Conservation (phyloP, 2,888 invertebrate species). For the Metallyticus violacea region DNA sequence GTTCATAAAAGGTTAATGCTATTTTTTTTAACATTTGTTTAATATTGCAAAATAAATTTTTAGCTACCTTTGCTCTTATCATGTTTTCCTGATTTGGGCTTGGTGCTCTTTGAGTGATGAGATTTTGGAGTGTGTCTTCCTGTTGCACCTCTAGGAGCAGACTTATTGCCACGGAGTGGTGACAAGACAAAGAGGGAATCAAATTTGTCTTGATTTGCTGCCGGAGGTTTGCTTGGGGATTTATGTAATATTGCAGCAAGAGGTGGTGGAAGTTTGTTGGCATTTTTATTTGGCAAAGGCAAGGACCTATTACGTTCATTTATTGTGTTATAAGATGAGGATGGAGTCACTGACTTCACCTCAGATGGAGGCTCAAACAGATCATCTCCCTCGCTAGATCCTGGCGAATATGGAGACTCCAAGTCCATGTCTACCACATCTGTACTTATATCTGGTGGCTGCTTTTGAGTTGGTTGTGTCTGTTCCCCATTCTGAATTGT, state of each 20-base stretch:
- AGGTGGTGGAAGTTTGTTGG: slow-evolving; percentile 10
- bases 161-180: slow-evolving; percentile 17
- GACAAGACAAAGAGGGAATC: slow-evolving; percentile 30
- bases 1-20: no score
- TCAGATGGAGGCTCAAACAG: slow-evolving; percentile 74
- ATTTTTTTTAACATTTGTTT: no score
- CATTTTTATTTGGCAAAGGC: slow-evolving; percentile 34
- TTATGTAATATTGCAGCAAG: slow-evolving; percentile 15
- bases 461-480: slow-evolving; percentile 35
- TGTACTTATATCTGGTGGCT: slow-evolving; percentile 41
- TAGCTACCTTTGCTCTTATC: slow-evolving; percentile 22
- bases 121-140: background rate
- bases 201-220: slow-evolving; percentile 27
- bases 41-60: no score
- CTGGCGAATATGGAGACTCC: slow-evolving; percentile 85
- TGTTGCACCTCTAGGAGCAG: background rate
- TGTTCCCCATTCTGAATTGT: slow-evolving; percentile 33
- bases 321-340: slow-evolving; percentile 36
- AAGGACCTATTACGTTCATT: slow-evolving; percentile 28
- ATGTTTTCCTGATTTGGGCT: slow-evolving; percentile 37
- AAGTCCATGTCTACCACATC: slow-evolving; percentile 65
- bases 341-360: slow-evolving; percentile 32
- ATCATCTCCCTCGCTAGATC: slow-evolving; percentile 85
- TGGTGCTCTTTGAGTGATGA: slow-evolving; percentile 38
- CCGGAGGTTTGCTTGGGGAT: slow-evolving; percentile 19